Base-by-base conservation (phyloP, 2,888 invertebrate genomes). In the Sphaerophoria rueppellii region DNA sequence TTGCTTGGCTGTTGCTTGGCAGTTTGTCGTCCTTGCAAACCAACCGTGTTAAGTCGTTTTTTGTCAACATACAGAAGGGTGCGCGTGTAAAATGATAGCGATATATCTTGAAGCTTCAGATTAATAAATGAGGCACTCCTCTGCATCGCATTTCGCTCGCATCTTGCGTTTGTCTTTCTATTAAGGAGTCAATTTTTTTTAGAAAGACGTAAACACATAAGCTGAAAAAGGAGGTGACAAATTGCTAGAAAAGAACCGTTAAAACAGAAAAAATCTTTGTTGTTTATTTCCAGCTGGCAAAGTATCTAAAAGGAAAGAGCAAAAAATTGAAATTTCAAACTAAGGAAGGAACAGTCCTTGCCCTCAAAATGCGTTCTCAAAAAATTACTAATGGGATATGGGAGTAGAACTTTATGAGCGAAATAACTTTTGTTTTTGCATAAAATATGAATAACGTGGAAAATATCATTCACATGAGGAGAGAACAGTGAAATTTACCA, bases 221-320 rank as follows among this genome's bases (percentile, higher is more conserved):
- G 11, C 35, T 7, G 11, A 43, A 43, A 43, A 43, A 9, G 50
- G 16, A 65, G 24, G 65, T 65, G 50, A 65, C 50, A 65, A 65
- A 65, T 50, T 50, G 50, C 65, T 50, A 6, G 11, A 65, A 65
- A 65, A 16, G 35, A 65, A 50, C 48, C 3, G 48, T 50, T 11
- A 12, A 6, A 35, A 34, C 50, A 63, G 3, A 65, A 24, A 60
- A 46, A 46, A 11, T 24, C 11, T 58, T 50, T 65, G 35, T 37
- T 16, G 50, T 65, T 65, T 65, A 50, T 50, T 65, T 50, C 24
- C 48, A 35, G n/a, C 46, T 63, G 65, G 50, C 63, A 65, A 65
- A 35, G 14, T 48, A 34, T 16, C 34, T 4, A 16, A 16, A 35
- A 50, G 50, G 0, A 43, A 16, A 50, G 50, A 24, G 24, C 24